Percentiles rank a stretch among this genome's conserved stretches.
Evolutionary conservation across 2,888 invertebrate species (phyloP).

Genomic region (Thymelicus lineola): DNA sequence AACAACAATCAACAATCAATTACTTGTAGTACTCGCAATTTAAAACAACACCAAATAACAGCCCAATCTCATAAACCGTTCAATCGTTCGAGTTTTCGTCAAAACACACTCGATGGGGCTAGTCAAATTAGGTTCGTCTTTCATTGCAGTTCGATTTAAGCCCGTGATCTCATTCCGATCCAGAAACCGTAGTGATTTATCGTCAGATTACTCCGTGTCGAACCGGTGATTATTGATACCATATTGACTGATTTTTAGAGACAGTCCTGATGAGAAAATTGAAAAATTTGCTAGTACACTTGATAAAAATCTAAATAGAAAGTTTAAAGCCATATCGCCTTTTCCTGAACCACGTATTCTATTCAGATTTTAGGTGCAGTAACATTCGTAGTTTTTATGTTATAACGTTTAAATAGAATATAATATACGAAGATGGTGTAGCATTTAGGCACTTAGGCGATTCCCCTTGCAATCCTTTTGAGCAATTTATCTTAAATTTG

Average conservation of each 20-base stretch:
- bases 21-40: not conserved
- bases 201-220: conserved; percentile 67
- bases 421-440: too few relatives aligned
- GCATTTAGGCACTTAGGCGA: too few relatives aligned
- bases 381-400: too few relatives aligned
- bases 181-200: conserved; percentile 73
- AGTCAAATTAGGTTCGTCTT: conserved; percentile 64
- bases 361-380: too few relatives aligned
- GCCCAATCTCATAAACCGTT: not conserved
- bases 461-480: too few relatives aligned
- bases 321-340: too few relatives aligned
- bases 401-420: too few relatives aligned
- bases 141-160: conserved; percentile 66
- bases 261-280: not conserved
- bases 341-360: too few relatives aligned
- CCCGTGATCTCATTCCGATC: conserved; percentile 81
- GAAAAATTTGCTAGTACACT: too few relatives aligned
- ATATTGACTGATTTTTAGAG: not conserved
- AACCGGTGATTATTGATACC: conserved; percentile 41
- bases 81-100: conserved; percentile 16
- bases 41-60: not conserved
- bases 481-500: too few relatives aligned
- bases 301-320: too few relatives aligned
- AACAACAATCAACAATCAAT: not conserved
- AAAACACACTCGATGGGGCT: conserved; percentile 42